phyloP scores from a whole-genome alignment of 1,140 invertebrate species.

The Argopecten irradians region DNA sequence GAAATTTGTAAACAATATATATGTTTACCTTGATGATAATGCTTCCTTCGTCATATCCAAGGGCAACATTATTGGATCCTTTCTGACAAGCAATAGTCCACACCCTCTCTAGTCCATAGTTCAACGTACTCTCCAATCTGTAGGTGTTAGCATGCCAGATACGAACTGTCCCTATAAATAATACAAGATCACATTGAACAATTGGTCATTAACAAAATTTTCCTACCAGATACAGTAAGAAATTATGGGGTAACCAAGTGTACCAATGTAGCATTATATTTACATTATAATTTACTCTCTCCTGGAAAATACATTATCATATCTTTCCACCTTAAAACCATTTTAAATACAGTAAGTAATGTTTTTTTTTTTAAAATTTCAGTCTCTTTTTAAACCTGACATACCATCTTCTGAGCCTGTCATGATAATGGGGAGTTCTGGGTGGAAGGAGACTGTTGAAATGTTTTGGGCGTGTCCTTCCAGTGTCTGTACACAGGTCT shows the following conservation, averaged over 20 bases:
- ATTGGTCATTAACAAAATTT: too few relatives aligned
- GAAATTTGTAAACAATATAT: too few relatives aligned
- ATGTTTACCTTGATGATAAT: conserved; percentile 88
- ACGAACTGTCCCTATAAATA: conserved; percentile 85
- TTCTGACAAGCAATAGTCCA: conserved; percentile 98
- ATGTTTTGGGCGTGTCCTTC: conserved; percentile 99
- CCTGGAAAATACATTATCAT: too few relatives aligned
- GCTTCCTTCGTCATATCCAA: conserved; percentile 99
- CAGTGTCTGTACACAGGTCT: conserved; percentile 98
- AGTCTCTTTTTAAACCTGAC: conserved; percentile 32
- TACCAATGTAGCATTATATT: background rate
- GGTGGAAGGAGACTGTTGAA: conserved; percentile 92
- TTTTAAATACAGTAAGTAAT: too few relatives aligned
- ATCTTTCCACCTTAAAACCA: too few relatives aligned
- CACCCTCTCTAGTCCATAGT: conserved; percentile 98
- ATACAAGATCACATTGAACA: conserved; percentile 26
- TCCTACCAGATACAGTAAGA: too few relatives aligned
- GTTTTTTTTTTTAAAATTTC: too few relatives aligned
- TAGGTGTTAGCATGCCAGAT: conserved; percentile 99
- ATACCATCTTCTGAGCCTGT: conserved; percentile 97
- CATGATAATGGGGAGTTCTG: conserved; percentile 96
- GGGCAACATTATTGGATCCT: conserved; percentile 97
- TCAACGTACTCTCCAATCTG: conserved; percentile 93
- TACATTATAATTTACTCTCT: too few relatives aligned
- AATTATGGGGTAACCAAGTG: background rate